phyloP scores from a whole-genome alignment of 2,797 vertebrate species.

The Semaprochilodus insignis region DNA sequence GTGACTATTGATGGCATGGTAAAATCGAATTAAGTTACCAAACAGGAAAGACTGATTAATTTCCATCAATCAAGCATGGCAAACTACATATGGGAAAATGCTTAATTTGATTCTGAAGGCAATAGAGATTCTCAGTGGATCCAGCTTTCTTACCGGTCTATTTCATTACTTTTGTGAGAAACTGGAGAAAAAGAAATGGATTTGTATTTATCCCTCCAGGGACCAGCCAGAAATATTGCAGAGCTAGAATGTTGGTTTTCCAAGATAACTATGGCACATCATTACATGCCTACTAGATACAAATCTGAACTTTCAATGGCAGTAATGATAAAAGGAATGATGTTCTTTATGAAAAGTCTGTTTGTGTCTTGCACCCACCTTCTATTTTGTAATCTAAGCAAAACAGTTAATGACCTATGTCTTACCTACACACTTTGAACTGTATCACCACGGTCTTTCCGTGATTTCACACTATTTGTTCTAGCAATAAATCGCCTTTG shows the following conservation, averaged over 20 bases:
- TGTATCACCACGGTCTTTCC: not conserved
- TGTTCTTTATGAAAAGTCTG: not conserved
- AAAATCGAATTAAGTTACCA: constrained; percentile 60
- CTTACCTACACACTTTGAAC: too few species aligned
- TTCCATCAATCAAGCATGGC: constrained; percentile 4
- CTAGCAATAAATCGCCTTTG: not conserved
- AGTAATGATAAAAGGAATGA: not conserved
- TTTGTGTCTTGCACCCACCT: not conserved
- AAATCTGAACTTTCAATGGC: not conserved
- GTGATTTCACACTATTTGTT: not conserved
- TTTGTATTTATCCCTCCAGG: not conserved
- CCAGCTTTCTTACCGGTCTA: constrained; percentile 29
- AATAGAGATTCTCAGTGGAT: constrained; percentile 2
- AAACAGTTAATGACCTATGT: too few species aligned
- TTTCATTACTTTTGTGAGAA: not conserved
- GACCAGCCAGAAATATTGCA: not conserved
- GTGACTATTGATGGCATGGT: constrained; percentile 58
- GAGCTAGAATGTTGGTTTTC: not conserved
- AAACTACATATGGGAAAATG: constrained; percentile 37
- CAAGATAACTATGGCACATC: not conserved
- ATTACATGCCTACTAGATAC: not conserved
- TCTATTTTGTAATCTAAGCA: not conserved
- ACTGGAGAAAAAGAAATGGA: not conserved
- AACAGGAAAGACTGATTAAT: constrained; percentile 41
- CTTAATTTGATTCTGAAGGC: constrained; percentile 22